These are phyloP conservation scores for Columba guinea DNA, from an alignment of 2,797 vertebrate genomes.

Conservation along the genomic window DNA sequence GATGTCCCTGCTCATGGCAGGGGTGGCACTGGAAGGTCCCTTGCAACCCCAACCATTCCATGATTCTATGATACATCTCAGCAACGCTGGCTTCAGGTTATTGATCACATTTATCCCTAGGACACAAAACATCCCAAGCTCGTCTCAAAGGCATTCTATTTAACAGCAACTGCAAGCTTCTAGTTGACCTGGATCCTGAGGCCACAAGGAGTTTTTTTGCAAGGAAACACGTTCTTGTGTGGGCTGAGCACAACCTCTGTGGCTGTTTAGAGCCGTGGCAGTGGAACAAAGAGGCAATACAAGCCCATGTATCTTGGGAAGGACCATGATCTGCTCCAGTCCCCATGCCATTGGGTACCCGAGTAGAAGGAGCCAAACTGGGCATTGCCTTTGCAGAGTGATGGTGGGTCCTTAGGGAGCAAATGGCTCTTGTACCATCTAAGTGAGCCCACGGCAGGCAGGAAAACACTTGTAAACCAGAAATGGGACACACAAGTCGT, in stretches of 20 bases:
- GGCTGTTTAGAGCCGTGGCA: not conserved
- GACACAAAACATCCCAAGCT: not conserved
- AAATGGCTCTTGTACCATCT: not conserved
- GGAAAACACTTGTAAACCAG: not conserved
- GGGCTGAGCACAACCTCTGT: not conserved
- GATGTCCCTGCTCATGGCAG: too few species aligned
- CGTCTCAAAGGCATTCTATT: not conserved
- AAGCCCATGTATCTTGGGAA: accelerated
- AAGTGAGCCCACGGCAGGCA: not conserved
- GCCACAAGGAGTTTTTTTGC: not conserved
- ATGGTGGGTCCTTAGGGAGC: not conserved
- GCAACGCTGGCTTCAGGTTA: not conserved
- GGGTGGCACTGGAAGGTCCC: too few species aligned
- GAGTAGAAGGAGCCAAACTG: not conserved
- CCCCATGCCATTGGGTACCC: not conserved
- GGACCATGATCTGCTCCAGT: not conserved
- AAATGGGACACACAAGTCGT: not conserved
- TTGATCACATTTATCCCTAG: not conserved
- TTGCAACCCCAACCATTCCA: too few species aligned
- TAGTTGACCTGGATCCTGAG: not conserved
- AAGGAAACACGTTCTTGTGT: not conserved
- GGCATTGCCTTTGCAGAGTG: not conserved
- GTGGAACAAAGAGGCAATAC: not conserved
- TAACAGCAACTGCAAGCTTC: not conserved
- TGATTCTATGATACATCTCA: not conserved